Evolutionary conservation across 2,888 invertebrate species (phyloP).

Genomic region (Hydriomena furcata): DNA sequence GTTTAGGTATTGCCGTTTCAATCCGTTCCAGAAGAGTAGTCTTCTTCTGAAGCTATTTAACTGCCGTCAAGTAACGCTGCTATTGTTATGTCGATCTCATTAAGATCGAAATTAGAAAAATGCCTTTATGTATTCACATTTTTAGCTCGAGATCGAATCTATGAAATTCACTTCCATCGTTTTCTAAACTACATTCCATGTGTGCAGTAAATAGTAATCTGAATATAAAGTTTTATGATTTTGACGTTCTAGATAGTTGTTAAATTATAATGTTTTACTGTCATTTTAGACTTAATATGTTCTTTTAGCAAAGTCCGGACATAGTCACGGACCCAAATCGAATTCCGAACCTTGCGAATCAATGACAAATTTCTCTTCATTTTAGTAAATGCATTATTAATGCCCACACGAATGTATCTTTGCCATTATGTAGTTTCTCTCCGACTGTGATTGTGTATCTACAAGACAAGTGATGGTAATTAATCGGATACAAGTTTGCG

Average conservation of each 20-base stretch:
- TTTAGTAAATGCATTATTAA: too few species aligned
- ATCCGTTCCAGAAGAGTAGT: too few species aligned
- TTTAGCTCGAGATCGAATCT: conserved; percentile 1
- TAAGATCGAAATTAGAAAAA: conserved; percentile 13
- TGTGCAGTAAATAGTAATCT: conserved; percentile 42
- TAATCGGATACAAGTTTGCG: conserved; percentile 28
- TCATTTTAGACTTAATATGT: conserved; percentile 6
- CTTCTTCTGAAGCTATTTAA: too few species aligned
- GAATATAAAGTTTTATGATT: conserved; percentile 60
- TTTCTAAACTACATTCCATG: conserved; percentile 49
- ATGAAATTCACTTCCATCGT: conserved; percentile 22
- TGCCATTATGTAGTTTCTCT: conserved; percentile 28
- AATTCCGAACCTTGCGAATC: too few species aligned
- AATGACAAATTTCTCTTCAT: too few species aligned
- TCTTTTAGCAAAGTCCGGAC: conserved; percentile 8
- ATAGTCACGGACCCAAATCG: too few species aligned
- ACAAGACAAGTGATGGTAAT: conserved; percentile 25
- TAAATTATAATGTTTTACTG: too few species aligned
- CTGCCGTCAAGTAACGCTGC: too few species aligned
- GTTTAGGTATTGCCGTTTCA: conserved; percentile 46
- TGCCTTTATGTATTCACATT: neutral
- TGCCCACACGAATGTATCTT: conserved; percentile 7
- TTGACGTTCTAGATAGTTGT: conserved; percentile 32
- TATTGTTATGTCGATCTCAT: conserved; percentile 35
- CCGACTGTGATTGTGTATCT: conserved; percentile 15